Evolutionary conservation across 1,140 invertebrate genomes (phyloP).

Genomic region (Bombus superbus): DNA sequence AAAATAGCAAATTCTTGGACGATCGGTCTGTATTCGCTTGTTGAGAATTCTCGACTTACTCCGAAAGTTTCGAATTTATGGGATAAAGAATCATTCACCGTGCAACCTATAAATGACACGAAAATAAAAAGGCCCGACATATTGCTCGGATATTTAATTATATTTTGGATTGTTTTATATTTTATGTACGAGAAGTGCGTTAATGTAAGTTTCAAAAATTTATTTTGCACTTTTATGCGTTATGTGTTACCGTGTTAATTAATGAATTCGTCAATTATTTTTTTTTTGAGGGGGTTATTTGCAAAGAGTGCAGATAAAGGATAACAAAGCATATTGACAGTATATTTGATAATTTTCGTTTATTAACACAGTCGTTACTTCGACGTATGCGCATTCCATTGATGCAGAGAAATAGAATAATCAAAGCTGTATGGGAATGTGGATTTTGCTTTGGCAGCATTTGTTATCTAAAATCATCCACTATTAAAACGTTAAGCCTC

Average conservation of each 20-base stretch:
- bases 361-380: slow-evolving; percentile 64
- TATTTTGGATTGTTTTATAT: slow-evolving; percentile 66
- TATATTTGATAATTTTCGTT: slow-evolving; percentile 38
- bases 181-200: slow-evolving; percentile 69
- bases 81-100: slow-evolving; percentile 39
- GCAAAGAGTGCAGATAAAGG: slow-evolving; percentile 10
- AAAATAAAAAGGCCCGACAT: slow-evolving; percentile 49
- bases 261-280: slow-evolving; percentile 26
- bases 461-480: slow-evolving; percentile 63
- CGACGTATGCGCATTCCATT: slow-evolving; percentile 68
- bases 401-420: slow-evolving; percentile 65
- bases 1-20: slow-evolving; percentile 50
- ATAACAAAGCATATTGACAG: slow-evolving; percentile 25
- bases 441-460: slow-evolving; percentile 70
- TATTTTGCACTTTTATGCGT: not conserved
- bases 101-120: slow-evolving; percentile 24
- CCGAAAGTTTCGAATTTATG: slow-evolving; percentile 46
- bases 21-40: slow-evolving; percentile 49
- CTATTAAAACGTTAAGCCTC: slow-evolving; percentile 43
- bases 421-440: slow-evolving; percentile 69
- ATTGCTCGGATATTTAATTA: slow-evolving; percentile 59
- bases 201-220: slow-evolving; percentile 63
- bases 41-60: slow-evolving; percentile 54
- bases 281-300: slow-evolving; percentile 16
- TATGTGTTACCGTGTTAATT: not conserved